These are phyloP conservation scores for Psittacula echo DNA, from an alignment of 2,797 vertebrate genomes.

Conservation along the genomic window DNA sequence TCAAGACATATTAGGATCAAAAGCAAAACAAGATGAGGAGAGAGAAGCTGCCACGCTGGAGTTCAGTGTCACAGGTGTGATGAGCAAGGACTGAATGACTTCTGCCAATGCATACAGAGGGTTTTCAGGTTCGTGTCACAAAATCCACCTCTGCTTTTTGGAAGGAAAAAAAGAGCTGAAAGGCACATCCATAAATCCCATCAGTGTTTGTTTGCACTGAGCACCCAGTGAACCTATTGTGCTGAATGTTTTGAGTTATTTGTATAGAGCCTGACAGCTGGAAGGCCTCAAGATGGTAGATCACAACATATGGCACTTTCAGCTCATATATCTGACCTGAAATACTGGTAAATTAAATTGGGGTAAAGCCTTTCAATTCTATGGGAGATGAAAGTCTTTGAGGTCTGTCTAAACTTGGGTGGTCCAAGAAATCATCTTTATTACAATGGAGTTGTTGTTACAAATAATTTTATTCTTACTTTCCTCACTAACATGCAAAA, in stretches of 20 bases:
- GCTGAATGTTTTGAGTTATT: background rate
- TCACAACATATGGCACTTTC: background rate
- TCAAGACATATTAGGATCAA: background rate
- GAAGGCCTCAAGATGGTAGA: background rate
- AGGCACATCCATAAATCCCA: background rate
- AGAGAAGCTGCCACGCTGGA: background rate
- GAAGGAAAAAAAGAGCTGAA: background rate
- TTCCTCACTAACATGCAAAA: background rate
- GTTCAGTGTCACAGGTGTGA: background rate
- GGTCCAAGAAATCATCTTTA: background rate
- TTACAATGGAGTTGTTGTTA: background rate
- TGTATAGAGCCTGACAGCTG: background rate
- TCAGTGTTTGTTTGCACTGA: background rate
- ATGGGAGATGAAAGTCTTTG: background rate
- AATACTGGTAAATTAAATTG: background rate
- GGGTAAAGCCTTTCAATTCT: background rate
- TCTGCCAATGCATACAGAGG: background rate
- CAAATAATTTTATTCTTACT: background rate
- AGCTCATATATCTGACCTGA: background rate
- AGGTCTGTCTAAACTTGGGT: background rate
- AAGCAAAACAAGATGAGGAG: background rate
- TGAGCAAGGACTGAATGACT: background rate
- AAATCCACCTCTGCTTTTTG: background rate
- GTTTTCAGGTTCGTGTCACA: background rate
- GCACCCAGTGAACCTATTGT: background rate